Conservation (phyloP, 2,888 invertebrate species). For the Poecilus cupreus region DNA sequence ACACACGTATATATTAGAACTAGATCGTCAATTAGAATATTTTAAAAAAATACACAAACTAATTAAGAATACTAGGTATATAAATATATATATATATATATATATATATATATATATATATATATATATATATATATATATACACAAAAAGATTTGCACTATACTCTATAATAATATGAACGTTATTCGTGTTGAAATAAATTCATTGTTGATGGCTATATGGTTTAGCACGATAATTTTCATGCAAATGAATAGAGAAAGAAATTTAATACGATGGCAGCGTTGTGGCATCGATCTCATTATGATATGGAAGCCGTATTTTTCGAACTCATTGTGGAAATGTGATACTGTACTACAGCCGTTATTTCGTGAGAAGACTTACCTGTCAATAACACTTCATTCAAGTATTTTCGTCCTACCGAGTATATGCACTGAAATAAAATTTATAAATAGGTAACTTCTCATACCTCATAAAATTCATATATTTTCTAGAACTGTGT, state of each 20-base stretch:
- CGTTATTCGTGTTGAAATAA: too few species aligned
- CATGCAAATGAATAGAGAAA: not conserved
- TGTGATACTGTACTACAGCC: slow-evolving; percentile 11
- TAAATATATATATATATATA: too few species aligned
- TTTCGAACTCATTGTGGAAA: slow-evolving; percentile 5
- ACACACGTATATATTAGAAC: too few species aligned
- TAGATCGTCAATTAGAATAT: too few species aligned
- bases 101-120: too few species aligned
- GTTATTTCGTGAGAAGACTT: slow-evolving; percentile 65
- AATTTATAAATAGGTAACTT: not conserved
- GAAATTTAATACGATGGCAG: not conserved
- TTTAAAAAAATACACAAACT: too few species aligned
- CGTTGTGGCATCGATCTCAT: not conserved
- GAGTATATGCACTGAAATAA: slow-evolving; percentile 92
- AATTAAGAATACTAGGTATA: too few species aligned
- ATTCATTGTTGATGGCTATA: too few species aligned
- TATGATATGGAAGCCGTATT: slow-evolving; percentile 32
- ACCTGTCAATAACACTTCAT: slow-evolving; percentile 89
- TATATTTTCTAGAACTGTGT: not conserved
- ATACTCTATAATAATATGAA: too few species aligned
- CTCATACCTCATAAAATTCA: not conserved
- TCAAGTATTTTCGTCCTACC: slow-evolving; percentile 90
- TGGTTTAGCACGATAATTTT: not conserved
- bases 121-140: too few species aligned
- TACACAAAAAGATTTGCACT: too few species aligned